Conservation (phyloP, 1,140 invertebrate genomes). For the Zaprionus camerounensis region DNA sequence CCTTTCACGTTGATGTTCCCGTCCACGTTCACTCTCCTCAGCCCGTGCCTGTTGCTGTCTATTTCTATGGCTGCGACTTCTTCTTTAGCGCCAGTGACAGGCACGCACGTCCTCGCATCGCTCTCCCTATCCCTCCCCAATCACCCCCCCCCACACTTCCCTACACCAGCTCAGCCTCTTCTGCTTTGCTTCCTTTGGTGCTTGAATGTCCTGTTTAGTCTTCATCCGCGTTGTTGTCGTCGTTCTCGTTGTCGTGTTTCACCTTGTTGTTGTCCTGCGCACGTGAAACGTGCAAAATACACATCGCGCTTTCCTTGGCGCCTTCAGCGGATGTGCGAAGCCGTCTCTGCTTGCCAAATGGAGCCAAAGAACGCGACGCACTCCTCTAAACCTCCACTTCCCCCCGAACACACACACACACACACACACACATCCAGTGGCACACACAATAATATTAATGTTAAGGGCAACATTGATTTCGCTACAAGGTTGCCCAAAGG, state of each 20-base stretch:
- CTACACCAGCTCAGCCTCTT: not conserved
- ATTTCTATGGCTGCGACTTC: slow-evolving; percentile 9
- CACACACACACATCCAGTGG: not conserved
- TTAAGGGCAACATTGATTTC: slow-evolving; percentile 18
- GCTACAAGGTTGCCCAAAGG: slow-evolving; percentile 5
- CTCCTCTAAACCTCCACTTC: not conserved
- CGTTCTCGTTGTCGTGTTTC: slow-evolving; percentile 8
- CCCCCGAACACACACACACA: not conserved
- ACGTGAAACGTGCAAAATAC: slow-evolving; percentile 40
- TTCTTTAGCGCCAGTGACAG: slow-evolving; percentile 2
- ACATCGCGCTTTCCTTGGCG: slow-evolving; percentile 6
- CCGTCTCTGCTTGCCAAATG: slow-evolving; percentile 10
- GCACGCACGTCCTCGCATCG: not conserved
- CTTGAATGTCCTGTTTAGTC: slow-evolving; percentile 6
- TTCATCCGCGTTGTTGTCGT: slow-evolving; percentile 7
- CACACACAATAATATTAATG: slow-evolving; percentile 1
- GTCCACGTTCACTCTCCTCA: not conserved
- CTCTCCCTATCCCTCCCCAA: not conserved
- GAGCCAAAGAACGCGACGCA: slow-evolving; percentile 2
- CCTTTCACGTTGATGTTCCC: not conserved
- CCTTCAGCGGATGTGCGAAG: slow-evolving; percentile 4
- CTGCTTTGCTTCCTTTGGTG: not conserved
- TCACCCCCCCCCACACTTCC: accelerated
- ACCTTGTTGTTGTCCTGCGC: not conserved
- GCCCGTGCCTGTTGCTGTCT: not conserved